Conservation (phyloP, 2,888 invertebrate species). For the Spilosoma lubricipeda region DNA sequence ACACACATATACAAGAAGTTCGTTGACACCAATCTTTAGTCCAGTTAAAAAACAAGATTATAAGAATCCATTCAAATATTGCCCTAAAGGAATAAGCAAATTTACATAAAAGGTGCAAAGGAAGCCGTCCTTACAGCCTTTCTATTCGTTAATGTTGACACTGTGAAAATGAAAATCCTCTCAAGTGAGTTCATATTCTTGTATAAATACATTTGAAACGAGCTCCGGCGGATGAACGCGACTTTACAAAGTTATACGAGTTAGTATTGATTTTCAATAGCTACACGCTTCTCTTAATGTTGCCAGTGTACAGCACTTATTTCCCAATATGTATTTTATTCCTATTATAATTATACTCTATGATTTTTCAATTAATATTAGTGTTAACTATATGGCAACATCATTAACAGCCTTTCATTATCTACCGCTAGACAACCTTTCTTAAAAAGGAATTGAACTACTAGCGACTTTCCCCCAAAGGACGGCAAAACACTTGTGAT, state of each 20-base stretch:
- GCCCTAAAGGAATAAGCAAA: neutral
- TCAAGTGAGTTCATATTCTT: slow-evolving; percentile 6
- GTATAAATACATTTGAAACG: slow-evolving; percentile 28
- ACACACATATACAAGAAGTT: neutral
- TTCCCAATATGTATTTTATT: neutral
- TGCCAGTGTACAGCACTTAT: slow-evolving; percentile 8
- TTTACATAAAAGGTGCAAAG: neutral
- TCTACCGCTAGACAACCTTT: too few relatives aligned
- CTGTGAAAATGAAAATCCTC: slow-evolving; percentile 3
- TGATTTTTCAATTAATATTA: neutral
- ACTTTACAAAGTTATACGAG: slow-evolving; percentile 44
- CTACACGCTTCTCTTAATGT: slow-evolving; percentile 30
- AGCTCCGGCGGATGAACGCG: slow-evolving; percentile 22
- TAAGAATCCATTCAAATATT: neutral
- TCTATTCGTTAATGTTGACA: slow-evolving; percentile 3
- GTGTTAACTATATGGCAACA: too few relatives aligned
- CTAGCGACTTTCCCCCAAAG: too few relatives aligned
- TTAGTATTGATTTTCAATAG: slow-evolving; percentile 49
- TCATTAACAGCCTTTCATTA: too few relatives aligned
- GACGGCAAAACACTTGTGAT: too few relatives aligned
- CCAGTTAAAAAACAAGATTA: neutral
- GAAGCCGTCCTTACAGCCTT: neutral
- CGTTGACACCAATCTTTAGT: too few relatives aligned
- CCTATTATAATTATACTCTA: neutral
- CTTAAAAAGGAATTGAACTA: too few relatives aligned